phyloP scores from a whole-genome alignment of 2,113 vertebrate species.

The Pseudorasbora parva region DNA sequence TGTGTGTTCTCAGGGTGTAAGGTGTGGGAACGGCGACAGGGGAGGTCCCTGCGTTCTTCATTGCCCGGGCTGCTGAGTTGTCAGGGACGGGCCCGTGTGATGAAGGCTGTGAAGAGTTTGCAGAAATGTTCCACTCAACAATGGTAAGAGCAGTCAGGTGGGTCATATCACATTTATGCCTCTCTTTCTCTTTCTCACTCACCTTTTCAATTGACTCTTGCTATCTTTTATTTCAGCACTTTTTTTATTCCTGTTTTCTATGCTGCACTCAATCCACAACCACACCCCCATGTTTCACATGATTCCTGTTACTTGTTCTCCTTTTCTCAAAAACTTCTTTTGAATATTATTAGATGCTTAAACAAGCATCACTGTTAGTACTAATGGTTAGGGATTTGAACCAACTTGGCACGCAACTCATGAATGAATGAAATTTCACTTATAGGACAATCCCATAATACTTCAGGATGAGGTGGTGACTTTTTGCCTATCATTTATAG shows the following conservation, averaged over 20 bases:
- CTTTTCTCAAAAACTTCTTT: not conserved
- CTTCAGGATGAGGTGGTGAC: not conserved
- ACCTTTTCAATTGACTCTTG: not conserved
- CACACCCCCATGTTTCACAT: conserved; percentile 47
- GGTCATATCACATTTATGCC: conserved; percentile 42
- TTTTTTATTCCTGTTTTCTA: conserved; percentile 33
- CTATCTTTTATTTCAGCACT: conserved; percentile 13
- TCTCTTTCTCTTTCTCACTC: not conserved
- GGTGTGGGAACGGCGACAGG: conserved; percentile 80
- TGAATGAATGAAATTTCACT: not conserved
- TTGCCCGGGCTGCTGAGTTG: conserved; percentile 83
- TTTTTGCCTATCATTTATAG: not conserved
- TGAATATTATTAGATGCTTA: not conserved
- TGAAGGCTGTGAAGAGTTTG: conserved; percentile 86
- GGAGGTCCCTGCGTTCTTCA: conserved; percentile 87
- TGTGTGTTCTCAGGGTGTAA: conserved; percentile 74
- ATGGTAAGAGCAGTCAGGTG: conserved; percentile 83
- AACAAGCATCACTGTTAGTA: not conserved
- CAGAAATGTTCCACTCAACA: conserved; percentile 84
- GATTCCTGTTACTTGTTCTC: conserved; percentile 18
- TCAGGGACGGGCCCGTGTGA: conserved; percentile 84
- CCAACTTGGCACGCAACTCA: not conserved
- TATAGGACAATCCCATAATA: not conserved
- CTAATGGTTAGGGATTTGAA: not conserved
- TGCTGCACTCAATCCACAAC: conserved; percentile 16